Evolutionary conservation across 30 jellyfish, hydroid and myxozoan genomes (phyloP), one percentile per base, ranked within the genome.

Genomic region (Chrysaora quinquecirrha): DNA sequence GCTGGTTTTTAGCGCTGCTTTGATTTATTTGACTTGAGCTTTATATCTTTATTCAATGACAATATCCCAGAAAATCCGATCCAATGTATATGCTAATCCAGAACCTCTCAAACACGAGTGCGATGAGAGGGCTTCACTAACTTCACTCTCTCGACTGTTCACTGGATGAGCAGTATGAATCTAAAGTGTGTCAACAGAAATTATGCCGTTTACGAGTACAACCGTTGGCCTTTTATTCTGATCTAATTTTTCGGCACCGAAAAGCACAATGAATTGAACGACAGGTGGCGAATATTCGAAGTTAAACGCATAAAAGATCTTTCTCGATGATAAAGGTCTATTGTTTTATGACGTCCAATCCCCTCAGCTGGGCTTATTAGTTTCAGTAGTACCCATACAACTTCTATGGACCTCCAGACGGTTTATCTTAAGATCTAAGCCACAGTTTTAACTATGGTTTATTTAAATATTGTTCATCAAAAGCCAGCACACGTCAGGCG

Each of bases 221-320:
- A 18, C 69, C 87, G 82, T 50, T 72, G 87, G 83, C 87, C 87
- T 84, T 84, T 84, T 84, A 84, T 84, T 85, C 87, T 84, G 95
- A 84, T 83, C 95, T 84, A 64, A 84, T 84, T 84, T 82, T 74
- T 84, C 95, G 95, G 95, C 95, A 84, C 95, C 95, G 95, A 62
- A 84, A 74, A 83, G 76, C 82, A 84, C 95, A 70, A 84, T 84
- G 95, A 84, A 84, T 84, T 27, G 77, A 48, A 65, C 76, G 64
- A 84, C 95, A 84, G 95, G 95, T 84, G 95, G 95, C 77, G 34
- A 47, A 50, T 33, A 72, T 73, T 66, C 82, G 82, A 61, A 80
- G 83, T 80, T 80, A 80, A 70, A 80, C 64, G 85, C 79, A 67
- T 48, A 82, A 65, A 52, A 52, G 68, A 52, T 9, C 85, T 31